Evolutionary conservation across 2,113 vertebrate genomes (phyloP).

Genomic region (Scophthalmus maximus): DNA sequence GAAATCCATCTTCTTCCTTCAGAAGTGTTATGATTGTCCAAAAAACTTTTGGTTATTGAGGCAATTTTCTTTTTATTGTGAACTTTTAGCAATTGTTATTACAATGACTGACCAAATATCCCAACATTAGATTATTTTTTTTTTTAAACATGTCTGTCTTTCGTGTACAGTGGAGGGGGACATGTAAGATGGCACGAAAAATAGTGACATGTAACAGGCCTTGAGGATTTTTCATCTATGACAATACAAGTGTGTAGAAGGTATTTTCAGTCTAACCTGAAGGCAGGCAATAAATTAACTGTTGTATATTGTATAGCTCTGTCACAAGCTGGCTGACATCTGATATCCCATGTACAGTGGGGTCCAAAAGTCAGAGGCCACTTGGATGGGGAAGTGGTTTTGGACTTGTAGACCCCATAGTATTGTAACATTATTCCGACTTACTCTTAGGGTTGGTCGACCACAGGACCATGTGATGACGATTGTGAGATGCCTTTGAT

Average conservation of each 20-base stretch:
- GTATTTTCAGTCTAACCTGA: constrained; percentile 15
- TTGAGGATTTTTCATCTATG: constrained; percentile 4
- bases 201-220: not conserved
- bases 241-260: not conserved
- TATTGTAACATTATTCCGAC: not conserved
- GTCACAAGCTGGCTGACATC: constrained; percentile 10
- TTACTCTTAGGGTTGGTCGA: constrained; percentile 1
- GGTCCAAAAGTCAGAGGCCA: not conserved
- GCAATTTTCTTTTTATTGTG: constrained; percentile 29
- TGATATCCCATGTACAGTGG: not conserved
- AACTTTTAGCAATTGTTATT: constrained; percentile 34
- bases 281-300: constrained; percentile 14
- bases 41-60: constrained; percentile 31
- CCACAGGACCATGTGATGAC: constrained; percentile 5
- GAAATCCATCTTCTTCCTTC: constrained; percentile 31
- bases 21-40: constrained; percentile 35
- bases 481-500: constrained; percentile 30
- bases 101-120: constrained; percentile 50
- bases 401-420: not conserved
- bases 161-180: constrained; percentile 5
- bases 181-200: constrained; percentile 1
- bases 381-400: no score
- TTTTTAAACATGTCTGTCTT: constrained; percentile 29
- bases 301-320: not conserved
- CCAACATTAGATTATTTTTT: not conserved